phyloP scores from a whole-genome alignment of 2,797 vertebrate species.

The Acanthornis magna region DNA sequence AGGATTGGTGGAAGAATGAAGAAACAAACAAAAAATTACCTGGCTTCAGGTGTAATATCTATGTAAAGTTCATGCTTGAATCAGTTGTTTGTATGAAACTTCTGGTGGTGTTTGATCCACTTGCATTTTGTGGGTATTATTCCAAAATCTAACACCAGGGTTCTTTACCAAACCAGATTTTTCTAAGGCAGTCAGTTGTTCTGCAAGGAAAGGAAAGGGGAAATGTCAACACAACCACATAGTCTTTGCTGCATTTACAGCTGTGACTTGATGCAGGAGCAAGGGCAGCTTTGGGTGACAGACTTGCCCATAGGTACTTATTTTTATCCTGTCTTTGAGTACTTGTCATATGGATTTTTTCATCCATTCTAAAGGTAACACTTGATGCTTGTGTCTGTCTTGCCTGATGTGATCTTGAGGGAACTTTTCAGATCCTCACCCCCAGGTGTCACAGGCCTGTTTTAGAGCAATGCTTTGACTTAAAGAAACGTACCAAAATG shows the following conservation, averaged over 20 bases:
- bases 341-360: too few species aligned
- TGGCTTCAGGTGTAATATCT: background rate
- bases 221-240: background rate
- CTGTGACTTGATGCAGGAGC: background rate
- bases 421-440: too few species aligned
- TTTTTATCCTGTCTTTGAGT: too few species aligned
- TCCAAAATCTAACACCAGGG: background rate
- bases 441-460: too few species aligned
- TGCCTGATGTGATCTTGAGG: too few species aligned
- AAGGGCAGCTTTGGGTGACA: background rate
- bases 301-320: too few species aligned
- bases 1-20: background rate
- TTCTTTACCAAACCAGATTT: background rate
- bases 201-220: background rate
- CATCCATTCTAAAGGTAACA: too few species aligned
- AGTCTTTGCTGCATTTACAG: background rate
- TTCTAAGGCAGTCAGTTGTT: background rate
- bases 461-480: too few species aligned
- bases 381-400: too few species aligned
- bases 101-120: background rate
- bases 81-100: background rate
- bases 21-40: background rate
- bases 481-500: slow-evolving; percentile 5
- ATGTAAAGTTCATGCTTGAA: background rate
- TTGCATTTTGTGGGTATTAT: background rate